Base-by-base conservation (phyloP, 2,797 vertebrate species). In the Gymnothorax reevesii region DNA sequence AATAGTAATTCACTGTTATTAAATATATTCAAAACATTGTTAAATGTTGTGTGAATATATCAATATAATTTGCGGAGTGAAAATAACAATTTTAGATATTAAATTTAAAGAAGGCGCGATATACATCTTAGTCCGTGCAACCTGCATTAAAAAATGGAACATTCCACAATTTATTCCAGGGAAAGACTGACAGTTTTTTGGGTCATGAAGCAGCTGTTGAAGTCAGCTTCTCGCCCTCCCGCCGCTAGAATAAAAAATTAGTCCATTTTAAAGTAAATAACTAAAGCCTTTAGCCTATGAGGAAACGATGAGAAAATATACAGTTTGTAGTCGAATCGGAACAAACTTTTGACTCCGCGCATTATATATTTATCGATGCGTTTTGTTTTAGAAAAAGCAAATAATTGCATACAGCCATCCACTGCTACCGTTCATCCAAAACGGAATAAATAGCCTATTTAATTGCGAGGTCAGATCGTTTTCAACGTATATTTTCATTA, bases 101-200 rank as follows among this genome's bases (percentile, higher is more conserved):
- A n/a, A 22, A 66, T 66, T 66, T 66, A 66, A 66, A 66, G 62
- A 7, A 66, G 62, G n/a, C 62, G 15, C 20, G 20, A 66, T 66
- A 66, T 66, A 22, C 62, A n/a, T 22, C 20, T 66, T 22, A 66
- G 62, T 22, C 7, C 10, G 15, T n/a, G n/a, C 20, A 66, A 66
- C 62, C 62, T 66, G 93, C 91, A 90, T 91, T 91, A 79, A 83
- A 89, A 91, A 87, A 90, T 97, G 95, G 95, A 95, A 93, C 93
- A 92, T 94, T 96, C 96, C 96, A 97, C 96, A 96, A 96, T 97
- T 97, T 97, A 96, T 97, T 97, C 96, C 96, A 96, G 96, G 96
- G 95, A 97, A 97, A 97, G 96, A 97, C 96, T 97, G 96, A 97
- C 96, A 97, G 96, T 97, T 97, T 97, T 97, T 97, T 97, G 96